A percentile compares a stretch with the other conserved stretches of the same genome.
These are phyloP conservation scores for Vulpes ferrilata DNA, from an alignment of 2,113 vertebrate genomes.

Conservation along the genomic window DNA sequence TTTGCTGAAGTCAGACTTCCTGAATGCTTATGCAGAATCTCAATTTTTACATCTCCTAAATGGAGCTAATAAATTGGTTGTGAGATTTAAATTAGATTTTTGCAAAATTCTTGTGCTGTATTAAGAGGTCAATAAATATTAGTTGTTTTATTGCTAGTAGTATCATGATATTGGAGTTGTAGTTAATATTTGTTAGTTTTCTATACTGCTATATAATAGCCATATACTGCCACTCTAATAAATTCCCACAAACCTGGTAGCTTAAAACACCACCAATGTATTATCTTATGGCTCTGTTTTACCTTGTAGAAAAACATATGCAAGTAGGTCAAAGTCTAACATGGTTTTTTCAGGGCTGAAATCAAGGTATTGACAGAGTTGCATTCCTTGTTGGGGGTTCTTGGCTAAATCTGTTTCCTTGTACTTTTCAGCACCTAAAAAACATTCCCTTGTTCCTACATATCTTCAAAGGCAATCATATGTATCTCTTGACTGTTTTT, in stretches of 20 bases:
- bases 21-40: background rate
- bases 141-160: background rate
- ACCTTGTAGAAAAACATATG: background rate
- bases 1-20: background rate
- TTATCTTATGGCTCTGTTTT: background rate
- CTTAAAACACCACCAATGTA: background rate
- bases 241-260: background rate
- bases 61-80: background rate
- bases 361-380: background rate
- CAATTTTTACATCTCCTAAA: background rate
- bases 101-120: background rate
- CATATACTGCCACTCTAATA: background rate
- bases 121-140: background rate
- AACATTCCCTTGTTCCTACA: background rate
- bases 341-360: background rate
- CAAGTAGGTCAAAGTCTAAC: background rate
- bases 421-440: background rate
- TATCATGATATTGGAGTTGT: background rate
- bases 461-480: background rate
- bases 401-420: background rate
- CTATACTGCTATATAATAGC: background rate
- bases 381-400: background rate
- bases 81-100: slow-evolving; percentile 25
- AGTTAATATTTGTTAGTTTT: background rate
- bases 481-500: background rate